Percentiles rank a stretch among this genome's conserved stretches.
Conservation (phyloP, 2,888 invertebrate species). For the Xylophagus ater region DNA sequence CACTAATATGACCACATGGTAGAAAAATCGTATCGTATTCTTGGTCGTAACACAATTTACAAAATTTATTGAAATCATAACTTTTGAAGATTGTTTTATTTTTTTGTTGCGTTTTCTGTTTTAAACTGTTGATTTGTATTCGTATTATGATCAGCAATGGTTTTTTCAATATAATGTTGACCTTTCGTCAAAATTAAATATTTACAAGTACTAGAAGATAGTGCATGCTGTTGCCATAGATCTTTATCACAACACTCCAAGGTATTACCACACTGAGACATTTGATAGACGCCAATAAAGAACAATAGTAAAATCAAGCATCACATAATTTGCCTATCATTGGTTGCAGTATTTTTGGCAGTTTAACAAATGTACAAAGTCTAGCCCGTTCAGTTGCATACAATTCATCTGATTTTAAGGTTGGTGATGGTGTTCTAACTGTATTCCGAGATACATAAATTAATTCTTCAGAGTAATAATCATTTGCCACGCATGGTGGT, state of each 20-base stretch:
- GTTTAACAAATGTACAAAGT: slow-evolving; percentile 53
- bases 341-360: slow-evolving; percentile 65
- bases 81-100: no score
- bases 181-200: slow-evolving; percentile 59
- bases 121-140: no score
- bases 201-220: slow-evolving; percentile 73
- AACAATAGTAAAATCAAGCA: slow-evolving; percentile 84
- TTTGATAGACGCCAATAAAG: slow-evolving; percentile 66
- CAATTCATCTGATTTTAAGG: no score
- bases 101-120: no score
- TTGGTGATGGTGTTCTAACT: no score
- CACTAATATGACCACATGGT: slow-evolving; percentile 82
- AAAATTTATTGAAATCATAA: slow-evolving; percentile 43
- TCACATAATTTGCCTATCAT: slow-evolving; percentile 62
- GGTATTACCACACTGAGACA: slow-evolving; percentile 81
- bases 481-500: no score
- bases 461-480: no score
- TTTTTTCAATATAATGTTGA: slow-evolving; percentile 4
- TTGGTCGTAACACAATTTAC: slow-evolving; percentile 76
- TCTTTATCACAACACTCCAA: slow-evolving; percentile 84
- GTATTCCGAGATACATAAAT: no score
- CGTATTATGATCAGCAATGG: not conserved
- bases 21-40: slow-evolving; percentile 76
- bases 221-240: slow-evolving; percentile 82
- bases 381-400: slow-evolving; percentile 35